These are phyloP conservation scores for Zosterops lateralis DNA, from an alignment of 2,113 vertebrate genomes.

Conservation along the genomic window DNA sequence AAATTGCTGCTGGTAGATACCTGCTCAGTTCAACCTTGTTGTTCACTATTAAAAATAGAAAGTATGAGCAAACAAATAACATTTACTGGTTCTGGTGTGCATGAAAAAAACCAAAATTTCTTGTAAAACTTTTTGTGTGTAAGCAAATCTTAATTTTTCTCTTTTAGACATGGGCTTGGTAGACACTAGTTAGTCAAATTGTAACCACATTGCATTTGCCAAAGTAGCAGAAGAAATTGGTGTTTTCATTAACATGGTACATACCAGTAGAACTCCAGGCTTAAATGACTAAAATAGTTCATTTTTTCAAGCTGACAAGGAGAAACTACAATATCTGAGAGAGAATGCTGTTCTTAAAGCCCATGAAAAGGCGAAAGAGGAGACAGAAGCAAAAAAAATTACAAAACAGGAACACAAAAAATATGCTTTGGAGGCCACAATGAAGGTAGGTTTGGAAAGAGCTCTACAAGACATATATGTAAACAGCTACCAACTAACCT, in stretches of 20 bases:
- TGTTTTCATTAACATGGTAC: not conserved
- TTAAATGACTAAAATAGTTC: not conserved
- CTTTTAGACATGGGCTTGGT: not conserved
- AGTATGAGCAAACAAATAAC: not conserved
- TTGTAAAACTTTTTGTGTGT: not conserved
- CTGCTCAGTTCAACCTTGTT: not conserved
- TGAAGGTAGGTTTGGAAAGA: conserved; percentile 79
- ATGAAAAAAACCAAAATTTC: not conserved
- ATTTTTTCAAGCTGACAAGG: conserved; percentile 76
- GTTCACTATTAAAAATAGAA: not conserved
- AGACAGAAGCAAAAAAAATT: conserved; percentile 70
- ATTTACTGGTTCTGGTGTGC: accelerated
- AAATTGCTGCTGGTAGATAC: not conserved
- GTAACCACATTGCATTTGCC: not conserved
- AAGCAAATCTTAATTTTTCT: not conserved
- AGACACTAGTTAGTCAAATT: not conserved
- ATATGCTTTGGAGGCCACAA: conserved; percentile 83
- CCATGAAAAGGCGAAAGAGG: conserved; percentile 78
- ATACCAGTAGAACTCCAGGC: not conserved
- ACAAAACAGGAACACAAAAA: conserved; percentile 79
- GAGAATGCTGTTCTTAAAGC: conserved; percentile 79
- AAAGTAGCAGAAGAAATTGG: not conserved
- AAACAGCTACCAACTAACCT: not conserved
- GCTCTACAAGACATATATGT: not conserved
- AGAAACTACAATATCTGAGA: conserved; percentile 76